Evolutionary conservation across 64 coral and sea anemone genomes (phyloP).

Genomic region (Cladopsammia gracilis): DNA sequence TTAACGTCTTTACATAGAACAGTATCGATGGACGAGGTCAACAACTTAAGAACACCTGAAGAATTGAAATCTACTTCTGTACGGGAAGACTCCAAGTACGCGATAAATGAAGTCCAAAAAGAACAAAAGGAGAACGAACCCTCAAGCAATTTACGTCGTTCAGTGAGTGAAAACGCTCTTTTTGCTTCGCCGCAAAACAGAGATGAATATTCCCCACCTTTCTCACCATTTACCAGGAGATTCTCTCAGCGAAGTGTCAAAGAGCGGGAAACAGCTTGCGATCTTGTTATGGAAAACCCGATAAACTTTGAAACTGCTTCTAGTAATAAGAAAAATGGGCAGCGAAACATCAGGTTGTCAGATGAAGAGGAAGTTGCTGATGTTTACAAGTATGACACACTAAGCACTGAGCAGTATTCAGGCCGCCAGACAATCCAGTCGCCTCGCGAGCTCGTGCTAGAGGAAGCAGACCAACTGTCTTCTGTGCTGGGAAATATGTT

Average conservation of each 20-base stretch:
- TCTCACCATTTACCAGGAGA: slow-evolving; percentile 4
- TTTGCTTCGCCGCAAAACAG: neutral
- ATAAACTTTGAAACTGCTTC: neutral
- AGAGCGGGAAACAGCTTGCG: neutral
- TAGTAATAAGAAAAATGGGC: neutral
- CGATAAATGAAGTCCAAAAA: neutral
- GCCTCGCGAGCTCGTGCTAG: neutral
- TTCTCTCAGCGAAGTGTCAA: neutral
- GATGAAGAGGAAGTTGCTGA: slow-evolving; percentile 1
- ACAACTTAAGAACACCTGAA: neutral
- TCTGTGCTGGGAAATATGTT: slow-evolving; percentile 29
- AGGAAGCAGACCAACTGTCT: slow-evolving; percentile 45
- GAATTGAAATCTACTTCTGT: neutral
- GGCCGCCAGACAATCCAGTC: neutral
- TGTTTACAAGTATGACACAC: neutral
- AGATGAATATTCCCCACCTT: neutral
- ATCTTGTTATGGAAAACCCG: slow-evolving; percentile 36
- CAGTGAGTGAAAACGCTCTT: neutral
- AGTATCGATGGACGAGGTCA: slow-evolving; percentile 21
- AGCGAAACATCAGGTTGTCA: neutral
- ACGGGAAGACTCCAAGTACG: neutral
- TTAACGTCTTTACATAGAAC: neutral
- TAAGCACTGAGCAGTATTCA: neutral
- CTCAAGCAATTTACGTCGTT: neutral
- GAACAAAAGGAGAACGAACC: neutral